Conservation (phyloP, 2,888 invertebrate species). For the Amphipyra tragopoginis region DNA sequence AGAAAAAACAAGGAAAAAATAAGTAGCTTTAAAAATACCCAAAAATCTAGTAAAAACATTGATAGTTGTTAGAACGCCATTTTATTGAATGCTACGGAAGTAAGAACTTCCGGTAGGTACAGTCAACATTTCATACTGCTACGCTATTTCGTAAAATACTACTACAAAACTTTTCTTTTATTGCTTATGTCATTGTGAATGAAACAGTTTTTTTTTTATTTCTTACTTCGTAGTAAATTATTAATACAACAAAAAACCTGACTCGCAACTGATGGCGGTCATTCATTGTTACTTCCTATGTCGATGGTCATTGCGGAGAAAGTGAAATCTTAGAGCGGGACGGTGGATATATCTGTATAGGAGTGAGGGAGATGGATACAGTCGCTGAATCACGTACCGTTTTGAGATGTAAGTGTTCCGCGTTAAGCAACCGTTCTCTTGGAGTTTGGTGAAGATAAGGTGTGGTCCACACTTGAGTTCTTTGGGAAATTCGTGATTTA, state of each 20-base stretch:
- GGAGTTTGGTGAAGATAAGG: constrained; percentile 26
- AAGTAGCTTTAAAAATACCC: no score
- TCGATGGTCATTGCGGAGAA: constrained; percentile 61
- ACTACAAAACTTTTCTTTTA: no score
- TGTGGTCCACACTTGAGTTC: constrained; percentile 21
- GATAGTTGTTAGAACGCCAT: no score
- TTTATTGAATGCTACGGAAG: no score
- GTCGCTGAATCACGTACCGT: constrained; percentile 71
- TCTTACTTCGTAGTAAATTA: background rate
- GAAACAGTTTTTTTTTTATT: background rate
- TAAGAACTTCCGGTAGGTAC: no score
- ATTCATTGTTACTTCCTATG: constrained; percentile 63
- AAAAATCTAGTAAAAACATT: no score
- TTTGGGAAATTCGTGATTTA: background rate
- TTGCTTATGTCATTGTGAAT: background rate
- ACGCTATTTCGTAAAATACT: no score
- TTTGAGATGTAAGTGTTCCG: constrained; percentile 69
- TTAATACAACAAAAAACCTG: constrained; percentile 26
- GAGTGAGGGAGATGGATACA: constrained; percentile 54
- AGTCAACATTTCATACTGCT: no score
- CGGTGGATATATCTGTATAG: constrained; percentile 42
- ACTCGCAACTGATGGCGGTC: constrained; percentile 51
- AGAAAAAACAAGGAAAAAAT: no score
- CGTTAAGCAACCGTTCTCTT: constrained; percentile 54
- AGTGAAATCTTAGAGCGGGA: constrained; percentile 63